A percentile compares a stretch with the other conserved stretches of the same genome.
Conservation (phyloP, 2,797 vertebrate species). For the Esox masquinongy region DNA sequence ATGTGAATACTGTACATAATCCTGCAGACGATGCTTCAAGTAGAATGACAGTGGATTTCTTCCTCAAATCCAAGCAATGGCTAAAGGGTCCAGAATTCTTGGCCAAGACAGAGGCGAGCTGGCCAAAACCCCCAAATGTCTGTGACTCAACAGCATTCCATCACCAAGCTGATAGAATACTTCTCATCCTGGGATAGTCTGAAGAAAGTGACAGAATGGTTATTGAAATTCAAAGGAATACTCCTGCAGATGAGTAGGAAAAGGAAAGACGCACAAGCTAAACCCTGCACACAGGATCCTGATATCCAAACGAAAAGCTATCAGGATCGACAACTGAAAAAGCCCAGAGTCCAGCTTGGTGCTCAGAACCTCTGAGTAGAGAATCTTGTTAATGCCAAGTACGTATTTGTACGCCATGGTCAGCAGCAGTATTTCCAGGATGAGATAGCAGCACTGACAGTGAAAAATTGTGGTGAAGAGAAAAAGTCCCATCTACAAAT, state of each 20-base stretch:
- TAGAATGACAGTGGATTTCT: background rate
- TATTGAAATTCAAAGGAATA: background rate
- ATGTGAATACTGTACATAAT: background rate
- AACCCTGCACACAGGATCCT: background rate
- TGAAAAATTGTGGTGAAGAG: background rate
- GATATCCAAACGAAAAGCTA: background rate
- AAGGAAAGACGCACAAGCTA: background rate
- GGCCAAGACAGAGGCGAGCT: background rate
- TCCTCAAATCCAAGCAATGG: conserved; percentile 3
- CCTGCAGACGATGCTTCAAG: background rate
- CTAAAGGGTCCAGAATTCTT: conserved; percentile 5
- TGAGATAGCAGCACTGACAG: background rate
- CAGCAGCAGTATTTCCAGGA: conserved; percentile 4
- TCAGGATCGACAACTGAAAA: no score
- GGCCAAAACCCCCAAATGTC: background rate
- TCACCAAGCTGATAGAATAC: background rate
- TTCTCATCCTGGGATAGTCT: conserved; percentile 2
- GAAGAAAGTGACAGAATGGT: background rate
- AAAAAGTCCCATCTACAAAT: background rate
- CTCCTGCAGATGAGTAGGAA: background rate
- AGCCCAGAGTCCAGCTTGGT: background rate
- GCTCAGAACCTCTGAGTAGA: background rate
- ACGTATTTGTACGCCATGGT: background rate
- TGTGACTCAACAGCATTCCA: background rate
- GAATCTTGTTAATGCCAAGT: background rate